A percentile compares a stretch with the other conserved stretches of the same genome.
phyloP scores from a whole-genome alignment of 1,140 invertebrate species.

The Zaprionus taronus region DNA sequence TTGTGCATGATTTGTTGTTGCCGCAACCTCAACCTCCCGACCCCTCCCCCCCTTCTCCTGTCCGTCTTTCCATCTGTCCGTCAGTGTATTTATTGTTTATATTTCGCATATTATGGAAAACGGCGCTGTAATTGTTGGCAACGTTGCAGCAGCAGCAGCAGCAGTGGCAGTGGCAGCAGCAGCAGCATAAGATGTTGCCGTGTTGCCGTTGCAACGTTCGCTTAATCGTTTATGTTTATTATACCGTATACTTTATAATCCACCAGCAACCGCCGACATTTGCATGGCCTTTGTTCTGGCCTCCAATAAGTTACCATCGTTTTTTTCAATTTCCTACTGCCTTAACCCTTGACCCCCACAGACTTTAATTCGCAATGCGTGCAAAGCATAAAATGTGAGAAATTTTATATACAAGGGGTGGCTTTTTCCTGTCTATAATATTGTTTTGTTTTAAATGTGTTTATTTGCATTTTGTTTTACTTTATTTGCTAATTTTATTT shows the following conservation, averaged over 20 bases:
- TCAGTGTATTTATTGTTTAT: constrained; percentile 74
- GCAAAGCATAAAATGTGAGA: constrained; percentile 9
- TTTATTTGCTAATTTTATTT: constrained; percentile 31
- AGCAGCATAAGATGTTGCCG: constrained; percentile 60
- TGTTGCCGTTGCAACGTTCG: constrained; percentile 42
- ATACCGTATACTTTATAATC: constrained; percentile 69
- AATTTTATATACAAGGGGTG: constrained; percentile 5
- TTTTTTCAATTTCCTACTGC: constrained; percentile 2
- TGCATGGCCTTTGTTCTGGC: constrained; percentile 74
- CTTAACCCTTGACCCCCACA: background rate
- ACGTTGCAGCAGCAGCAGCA: constrained; percentile 6
- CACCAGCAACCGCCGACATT: constrained; percentile 55
- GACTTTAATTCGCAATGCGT: constrained; percentile 33
- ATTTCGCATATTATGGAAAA: constrained; percentile 79
- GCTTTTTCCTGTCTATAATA: background rate
- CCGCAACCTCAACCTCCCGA: background rate
- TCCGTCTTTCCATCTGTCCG: background rate
- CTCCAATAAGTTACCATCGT: constrained; percentile 36
- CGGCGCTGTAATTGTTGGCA: constrained; percentile 58
- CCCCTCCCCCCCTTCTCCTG: background rate
- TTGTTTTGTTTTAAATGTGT: background rate
- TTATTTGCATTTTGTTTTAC: background rate
- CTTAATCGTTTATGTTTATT: constrained; percentile 76
- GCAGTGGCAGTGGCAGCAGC: constrained; percentile 21
- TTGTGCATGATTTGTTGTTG: constrained; percentile 83